Conservation (phyloP, 2,888 invertebrate species). For the Rhamphomyia laevipes region DNA sequence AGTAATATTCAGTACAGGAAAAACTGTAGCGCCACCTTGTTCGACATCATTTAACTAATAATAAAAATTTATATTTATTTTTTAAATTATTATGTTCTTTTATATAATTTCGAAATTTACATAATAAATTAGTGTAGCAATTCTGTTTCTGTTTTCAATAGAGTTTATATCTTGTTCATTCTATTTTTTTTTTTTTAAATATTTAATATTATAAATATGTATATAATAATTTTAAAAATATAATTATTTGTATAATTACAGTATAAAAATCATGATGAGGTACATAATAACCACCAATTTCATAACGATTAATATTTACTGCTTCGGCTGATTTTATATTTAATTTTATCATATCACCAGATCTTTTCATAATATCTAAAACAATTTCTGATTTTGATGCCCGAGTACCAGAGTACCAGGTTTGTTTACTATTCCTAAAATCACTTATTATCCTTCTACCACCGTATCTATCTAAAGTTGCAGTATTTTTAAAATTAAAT, state of each 20-base stretch:
- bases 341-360: conserved; percentile 40
- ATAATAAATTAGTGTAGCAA: conserved; percentile 89
- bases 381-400: not conserved
- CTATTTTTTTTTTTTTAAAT: too few species aligned
- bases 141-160: conserved; percentile 42
- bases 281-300: conserved; percentile 57
- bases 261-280: conserved; percentile 45
- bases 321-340: conserved; percentile 47
- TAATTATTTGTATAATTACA: not conserved
- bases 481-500: not conserved
- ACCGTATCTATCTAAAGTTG: not conserved
- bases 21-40: conserved; percentile 91
- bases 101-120: conserved; percentile 38
- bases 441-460: not conserved
- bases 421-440: not conserved
- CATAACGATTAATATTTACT: conserved; percentile 55
- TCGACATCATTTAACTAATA: conserved; percentile 83
- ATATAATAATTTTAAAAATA: not conserved
- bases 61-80: not conserved
- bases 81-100: not conserved
- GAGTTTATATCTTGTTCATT: too few species aligned
- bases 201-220: not conserved
- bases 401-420: not conserved
- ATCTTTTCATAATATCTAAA: not conserved
- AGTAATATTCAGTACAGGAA: conserved; percentile 69